Evolutionary conservation across 2,797 vertebrate genomes (phyloP), one percentile per base, ranked within the genome.

Genomic region (Orientallactaga sibirica): DNA sequence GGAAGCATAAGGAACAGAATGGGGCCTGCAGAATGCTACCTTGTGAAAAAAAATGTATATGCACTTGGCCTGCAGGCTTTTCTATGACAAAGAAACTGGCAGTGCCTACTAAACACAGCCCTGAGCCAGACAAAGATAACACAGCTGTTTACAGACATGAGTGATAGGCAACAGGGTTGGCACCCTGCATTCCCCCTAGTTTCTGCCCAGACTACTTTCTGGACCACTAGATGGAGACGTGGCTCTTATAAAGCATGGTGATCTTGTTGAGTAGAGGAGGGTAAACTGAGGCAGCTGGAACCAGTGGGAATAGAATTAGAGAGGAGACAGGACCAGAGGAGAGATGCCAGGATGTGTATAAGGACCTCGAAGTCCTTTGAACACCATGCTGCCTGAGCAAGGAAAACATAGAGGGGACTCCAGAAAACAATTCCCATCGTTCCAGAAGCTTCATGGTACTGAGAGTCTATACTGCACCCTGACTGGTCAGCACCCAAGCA

Each of bases 141-240:
- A 7, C 0, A 0, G n/a, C 10, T 64, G 1, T n/a, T 7, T 22
- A 58, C 29, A 52, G 61, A n/a, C 4, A 9, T 7, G 0, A 2
- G 1, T 4, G 12, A 24, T 37, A 15, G n/a, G 83, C 7, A 22
- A 27, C n/a, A 20, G 58, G 43, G 25, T 29, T 3, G 3, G 52
- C 29, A 7, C 61, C 27, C 7, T 3, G 0, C 2, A 0, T 7
- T 4, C 29, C 29, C 37, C 64, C 80, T 12, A 1, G 4, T 14
- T 20, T 73, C 71, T 71, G 61, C 92, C 62, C 43, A 33, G 41
- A 27, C 48, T 33, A 8, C 33, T 27, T 43, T 52, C 86, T 8
- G 25, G 74, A n/a, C 41, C 75, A 70, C 29, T 12, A 16, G 5
- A 22, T 3, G 1, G n/a, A 55, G 10, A 6, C 20, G 7, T 29